These are phyloP conservation scores for Theretra japonica DNA, from an alignment of 2,888 invertebrate genomes.

Conservation along the genomic window DNA sequence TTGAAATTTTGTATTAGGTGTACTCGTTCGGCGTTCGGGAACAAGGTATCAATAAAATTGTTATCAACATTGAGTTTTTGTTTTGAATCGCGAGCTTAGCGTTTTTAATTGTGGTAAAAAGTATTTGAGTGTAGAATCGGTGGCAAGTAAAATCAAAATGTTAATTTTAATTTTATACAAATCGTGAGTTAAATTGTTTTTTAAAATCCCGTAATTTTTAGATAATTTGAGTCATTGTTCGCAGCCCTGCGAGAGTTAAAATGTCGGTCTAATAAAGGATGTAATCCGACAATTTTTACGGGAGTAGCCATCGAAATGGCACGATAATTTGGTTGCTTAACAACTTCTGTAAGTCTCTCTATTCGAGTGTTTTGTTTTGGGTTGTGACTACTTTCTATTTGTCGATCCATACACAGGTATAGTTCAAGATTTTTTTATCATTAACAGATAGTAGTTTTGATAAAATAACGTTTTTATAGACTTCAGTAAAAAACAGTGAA, in stretches of 20 bases:
- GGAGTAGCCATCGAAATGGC: background rate
- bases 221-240: background rate
- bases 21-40: constrained; percentile 23
- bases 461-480: no score
- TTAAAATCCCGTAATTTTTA: background rate
- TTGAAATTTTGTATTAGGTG: constrained; percentile 21
- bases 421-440: background rate
- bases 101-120: background rate
- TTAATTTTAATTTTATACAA: constrained; percentile 2
- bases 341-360: constrained; percentile 5
- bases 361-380: constrained; percentile 15
- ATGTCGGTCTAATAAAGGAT: background rate
- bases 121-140: no score
- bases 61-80: constrained; percentile 24
- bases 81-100: constrained; percentile 18
- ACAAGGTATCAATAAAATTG: constrained; percentile 25
- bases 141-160: background rate
- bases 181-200: background rate
- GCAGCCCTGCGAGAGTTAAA: background rate
- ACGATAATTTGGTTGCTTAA: background rate
- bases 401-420: constrained; percentile 7
- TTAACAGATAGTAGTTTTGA: background rate
- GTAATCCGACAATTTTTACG: background rate
- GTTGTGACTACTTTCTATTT: constrained; percentile 18
- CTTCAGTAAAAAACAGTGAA: no score